Evolutionary conservation across 2,888 invertebrate genomes (phyloP).

Genomic region (Scaptomyza reducta): DNA sequence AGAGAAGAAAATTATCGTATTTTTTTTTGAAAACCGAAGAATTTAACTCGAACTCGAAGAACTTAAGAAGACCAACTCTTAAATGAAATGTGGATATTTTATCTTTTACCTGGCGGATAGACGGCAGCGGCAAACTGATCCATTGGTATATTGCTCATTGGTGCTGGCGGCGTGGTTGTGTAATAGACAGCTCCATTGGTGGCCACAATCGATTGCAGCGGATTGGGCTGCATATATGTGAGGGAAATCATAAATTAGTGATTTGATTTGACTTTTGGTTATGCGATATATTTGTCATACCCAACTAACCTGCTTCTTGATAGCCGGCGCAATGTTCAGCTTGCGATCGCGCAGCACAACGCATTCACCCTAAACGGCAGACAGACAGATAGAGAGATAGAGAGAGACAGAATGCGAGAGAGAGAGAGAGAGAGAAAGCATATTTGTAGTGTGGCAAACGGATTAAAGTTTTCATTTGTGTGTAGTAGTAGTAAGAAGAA

Average conservation of each 20-base stretch:
- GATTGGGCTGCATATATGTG: conserved; percentile 45
- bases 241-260: neutral
- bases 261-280: neutral
- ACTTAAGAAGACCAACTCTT: neutral
- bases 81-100: neutral
- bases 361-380: conserved; percentile 87
- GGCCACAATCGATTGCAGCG: conserved; percentile 83
- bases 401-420: conserved; percentile 14
- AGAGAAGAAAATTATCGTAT: conserved; percentile 50
- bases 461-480: conserved; percentile 10
- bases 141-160: conserved; percentile 84
- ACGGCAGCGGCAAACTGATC: conserved; percentile 85
- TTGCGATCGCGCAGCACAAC: conserved; percentile 91
- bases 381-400: conserved; percentile 27
- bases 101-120: conserved; percentile 84
- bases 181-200: conserved; percentile 85
- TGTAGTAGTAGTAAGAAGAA: conserved; percentile 33
- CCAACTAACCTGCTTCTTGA: conserved; percentile 89
- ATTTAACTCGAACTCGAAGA: conserved; percentile 10
- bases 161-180: conserved; percentile 84
- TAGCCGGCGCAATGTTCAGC: conserved; percentile 93
- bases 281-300: neutral
- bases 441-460: conserved; percentile 30
- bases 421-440: conserved; percentile 34
- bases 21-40: conserved; percentile 41